Conservation (phyloP, 2,113 vertebrate genomes). For the human (Homo sapiens) region DNA sequence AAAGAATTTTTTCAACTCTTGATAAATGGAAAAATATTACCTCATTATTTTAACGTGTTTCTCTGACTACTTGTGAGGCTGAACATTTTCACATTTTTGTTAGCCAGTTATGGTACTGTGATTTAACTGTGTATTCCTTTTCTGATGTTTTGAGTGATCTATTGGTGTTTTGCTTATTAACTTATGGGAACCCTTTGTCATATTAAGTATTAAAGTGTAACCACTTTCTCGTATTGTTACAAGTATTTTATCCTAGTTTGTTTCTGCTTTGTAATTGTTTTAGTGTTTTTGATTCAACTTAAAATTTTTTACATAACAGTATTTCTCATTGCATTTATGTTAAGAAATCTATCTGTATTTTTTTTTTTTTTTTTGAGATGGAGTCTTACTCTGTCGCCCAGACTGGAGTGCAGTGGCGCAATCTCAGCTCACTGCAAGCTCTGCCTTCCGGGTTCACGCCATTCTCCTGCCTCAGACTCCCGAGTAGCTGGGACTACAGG, state of each 20-base stretch:
- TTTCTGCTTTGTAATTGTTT: slow-evolving; percentile 30
- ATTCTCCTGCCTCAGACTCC: no score
- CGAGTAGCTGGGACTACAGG: no score
- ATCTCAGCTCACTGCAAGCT: no score
- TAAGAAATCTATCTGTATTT: neutral
- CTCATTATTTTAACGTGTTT: slow-evolving; percentile 18
- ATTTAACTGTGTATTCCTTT: neutral
- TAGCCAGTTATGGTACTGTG: neutral
- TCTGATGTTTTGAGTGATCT: neutral
- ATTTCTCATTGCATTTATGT: neutral
- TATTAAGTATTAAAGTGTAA: neutral
- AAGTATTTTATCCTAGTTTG: slow-evolving; percentile 39
- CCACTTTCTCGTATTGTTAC: neutral
- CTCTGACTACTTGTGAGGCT: neutral
- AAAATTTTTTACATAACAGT: neutral
- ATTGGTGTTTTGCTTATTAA: slow-evolving; percentile 1
- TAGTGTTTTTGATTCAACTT: neutral
- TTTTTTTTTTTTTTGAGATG: neutral
- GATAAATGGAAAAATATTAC: neutral
- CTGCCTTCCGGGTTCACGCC: no score
- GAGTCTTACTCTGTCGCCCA: no score
- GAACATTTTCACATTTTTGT: neutral
- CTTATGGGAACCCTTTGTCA: neutral
- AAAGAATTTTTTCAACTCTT: slow-evolving; percentile 30
- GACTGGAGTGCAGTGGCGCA: no score